Conservation (phyloP, 2,888 invertebrate genomes). For the Emmelina monodactyla region DNA sequence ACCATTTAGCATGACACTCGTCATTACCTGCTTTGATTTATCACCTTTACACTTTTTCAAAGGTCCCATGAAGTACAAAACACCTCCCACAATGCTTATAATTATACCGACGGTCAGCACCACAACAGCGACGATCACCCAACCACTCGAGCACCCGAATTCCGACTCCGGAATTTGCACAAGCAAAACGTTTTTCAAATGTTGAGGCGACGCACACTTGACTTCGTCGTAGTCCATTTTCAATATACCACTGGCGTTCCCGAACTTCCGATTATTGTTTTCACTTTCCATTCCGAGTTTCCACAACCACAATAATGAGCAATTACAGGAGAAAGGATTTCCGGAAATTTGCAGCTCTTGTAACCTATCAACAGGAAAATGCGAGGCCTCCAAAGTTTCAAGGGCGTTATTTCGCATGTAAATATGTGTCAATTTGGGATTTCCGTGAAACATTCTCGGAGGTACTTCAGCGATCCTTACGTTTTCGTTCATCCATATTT, state of each 20-base stretch:
- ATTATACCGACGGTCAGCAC: conserved; percentile 62
- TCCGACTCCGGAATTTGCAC: conserved; percentile 69
- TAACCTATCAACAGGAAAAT: conserved; percentile 83
- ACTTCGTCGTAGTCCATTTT: conserved; percentile 67
- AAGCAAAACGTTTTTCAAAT: conserved; percentile 58
- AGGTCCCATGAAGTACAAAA: conserved; percentile 59
- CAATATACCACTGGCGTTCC: conserved; percentile 41
- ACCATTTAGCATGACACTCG: conserved; percentile 59
- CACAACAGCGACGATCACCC: conserved; percentile 65
- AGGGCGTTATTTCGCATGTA: conserved; percentile 80
- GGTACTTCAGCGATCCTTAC: conserved; percentile 76
- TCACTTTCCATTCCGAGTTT: conserved; percentile 65
- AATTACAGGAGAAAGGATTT: conserved; percentile 87
- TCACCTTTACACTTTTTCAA: conserved; percentile 60
- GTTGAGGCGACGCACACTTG: conserved; percentile 66
- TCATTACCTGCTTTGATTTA: conserved; percentile 62
- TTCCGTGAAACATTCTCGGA: conserved; percentile 83
- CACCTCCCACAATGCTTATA: conserved; percentile 57
- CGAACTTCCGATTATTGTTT: conserved; percentile 37
- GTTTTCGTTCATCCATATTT: conserved; percentile 81
- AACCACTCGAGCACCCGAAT: conserved; percentile 69
- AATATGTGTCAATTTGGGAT: conserved; percentile 78
- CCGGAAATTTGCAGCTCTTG: conserved; percentile 78
- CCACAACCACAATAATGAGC: conserved; percentile 88
- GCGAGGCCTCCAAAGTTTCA: conserved; percentile 77